Conservation (phyloP, 1,140 invertebrate species). For the Diuraphis noxia region DNA sequence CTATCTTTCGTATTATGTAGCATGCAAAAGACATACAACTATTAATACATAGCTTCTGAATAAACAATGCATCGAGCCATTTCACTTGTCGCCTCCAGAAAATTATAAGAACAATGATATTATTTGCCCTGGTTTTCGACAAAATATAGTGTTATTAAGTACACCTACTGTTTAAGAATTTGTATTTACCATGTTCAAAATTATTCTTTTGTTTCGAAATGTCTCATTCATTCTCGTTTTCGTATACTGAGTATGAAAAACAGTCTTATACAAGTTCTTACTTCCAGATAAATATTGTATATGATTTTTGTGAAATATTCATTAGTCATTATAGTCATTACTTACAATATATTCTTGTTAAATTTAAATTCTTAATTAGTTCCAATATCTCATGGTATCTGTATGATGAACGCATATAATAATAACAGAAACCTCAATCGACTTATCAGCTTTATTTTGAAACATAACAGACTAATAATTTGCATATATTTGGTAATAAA, state of each 20-base stretch:
- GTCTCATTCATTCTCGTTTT: background rate
- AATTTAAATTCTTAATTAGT: slow-evolving; percentile 6
- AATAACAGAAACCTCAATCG: background rate
- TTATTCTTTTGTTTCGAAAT: slow-evolving; percentile 17
- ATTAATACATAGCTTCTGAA: background rate
- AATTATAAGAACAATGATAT: slow-evolving; percentile 35
- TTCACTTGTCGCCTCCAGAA: background rate
- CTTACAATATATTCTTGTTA: too few relatives aligned
- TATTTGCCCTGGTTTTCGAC: background rate
- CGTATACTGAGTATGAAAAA: background rate
- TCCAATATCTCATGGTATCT: background rate
- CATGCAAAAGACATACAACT: background rate
- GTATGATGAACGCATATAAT: background rate
- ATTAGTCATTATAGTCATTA: too few relatives aligned
- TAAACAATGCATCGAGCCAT: slow-evolving; percentile 1
- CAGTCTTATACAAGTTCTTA: background rate
- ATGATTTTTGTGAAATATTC: background rate
- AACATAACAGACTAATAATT: background rate
- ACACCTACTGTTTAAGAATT: background rate
- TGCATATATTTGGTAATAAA: background rate
- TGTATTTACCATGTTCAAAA: background rate
- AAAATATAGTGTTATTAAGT: slow-evolving; percentile 7
- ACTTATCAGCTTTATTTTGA: background rate
- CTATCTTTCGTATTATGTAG: background rate
- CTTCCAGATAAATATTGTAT: background rate